Evolutionary conservation across 2,797 vertebrate species (phyloP).

Genomic region (Falco cherrug): DNA sequence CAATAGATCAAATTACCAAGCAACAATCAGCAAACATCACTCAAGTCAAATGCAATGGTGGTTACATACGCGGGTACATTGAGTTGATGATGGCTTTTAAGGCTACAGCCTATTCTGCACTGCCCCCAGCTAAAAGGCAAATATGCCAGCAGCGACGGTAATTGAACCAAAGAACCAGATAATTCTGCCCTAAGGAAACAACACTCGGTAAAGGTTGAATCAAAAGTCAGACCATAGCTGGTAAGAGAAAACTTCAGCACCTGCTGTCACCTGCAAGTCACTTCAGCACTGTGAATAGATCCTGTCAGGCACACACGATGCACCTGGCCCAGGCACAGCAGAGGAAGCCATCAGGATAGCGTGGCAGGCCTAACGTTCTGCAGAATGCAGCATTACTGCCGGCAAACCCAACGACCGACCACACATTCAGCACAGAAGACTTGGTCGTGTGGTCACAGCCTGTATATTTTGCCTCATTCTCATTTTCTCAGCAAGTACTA

Average conservation of each 20-base stretch:
- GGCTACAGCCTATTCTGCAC: not conserved
- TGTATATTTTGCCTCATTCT: not conserved
- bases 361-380: not conserved
- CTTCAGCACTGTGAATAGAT: not conserved
- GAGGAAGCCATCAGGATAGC: not conserved
- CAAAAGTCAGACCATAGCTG: not conserved
- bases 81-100: not conserved
- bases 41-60: not conserved
- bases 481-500: not conserved
- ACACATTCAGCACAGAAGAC: not conserved
- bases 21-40: not conserved
- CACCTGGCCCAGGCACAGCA: not conserved
- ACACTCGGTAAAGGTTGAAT: not conserved
- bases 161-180: not conserved
- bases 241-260: not conserved
- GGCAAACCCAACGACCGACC: not conserved
- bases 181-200: not conserved
- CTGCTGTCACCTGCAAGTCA: not conserved
- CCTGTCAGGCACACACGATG: not conserved
- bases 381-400: not conserved
- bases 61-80: not conserved
- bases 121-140: not conserved
- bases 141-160: not conserved
- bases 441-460: not conserved
- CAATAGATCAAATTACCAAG: not conserved